Evolutionary conservation across 1,140 invertebrate species (phyloP), one percentile per base, ranked within the genome.

Genomic region (Campoletis sonorensis): DNA sequence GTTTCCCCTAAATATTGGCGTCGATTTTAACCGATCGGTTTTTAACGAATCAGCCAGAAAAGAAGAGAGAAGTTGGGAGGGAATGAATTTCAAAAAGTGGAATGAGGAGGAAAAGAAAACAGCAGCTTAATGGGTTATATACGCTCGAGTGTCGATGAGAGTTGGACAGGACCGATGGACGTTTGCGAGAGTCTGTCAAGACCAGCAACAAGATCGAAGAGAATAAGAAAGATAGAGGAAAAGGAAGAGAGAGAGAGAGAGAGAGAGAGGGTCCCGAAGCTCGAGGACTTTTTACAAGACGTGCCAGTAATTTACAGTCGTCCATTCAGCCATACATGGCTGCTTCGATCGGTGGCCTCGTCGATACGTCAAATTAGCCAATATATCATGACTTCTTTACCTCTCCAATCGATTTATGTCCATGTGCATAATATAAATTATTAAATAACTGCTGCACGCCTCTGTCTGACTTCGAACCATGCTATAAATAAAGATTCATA

Each of bases 351-450:
- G 86, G 87, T 87, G 86, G 87, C 86, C 86, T 89, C 87, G 89
- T 21, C 90, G 88, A 92, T 91, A 90, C 90, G 90, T 92, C 91
- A 91, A 92, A 92, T 92, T 91, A 91, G 89, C 88, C 85, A 89
- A 88, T 92, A 92, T 87, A 92, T 92, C 91, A 92, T 92, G 89
- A 84, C 90, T 89, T 91, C 89, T 91, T 91, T 88, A 87, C 83
- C 85, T 79, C 80, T 81, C 85, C 79, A 80, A 72, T 88, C 88
- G 88, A 92, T 92, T 92, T 92, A 92, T 92, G 90, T 90, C 85
- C 85, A 77, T 83, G 86, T 86, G 90, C 90, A 91, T 92, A 91
- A 92, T 91, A 91, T 92, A 91, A 91, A 92, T 92, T 92, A 92
- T 92, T 92, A 91, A 92, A 92, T 91, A 89, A 89, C 83, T 85